Conservation (phyloP, 2,888 invertebrate genomes). For the Thecophora atra region DNA sequence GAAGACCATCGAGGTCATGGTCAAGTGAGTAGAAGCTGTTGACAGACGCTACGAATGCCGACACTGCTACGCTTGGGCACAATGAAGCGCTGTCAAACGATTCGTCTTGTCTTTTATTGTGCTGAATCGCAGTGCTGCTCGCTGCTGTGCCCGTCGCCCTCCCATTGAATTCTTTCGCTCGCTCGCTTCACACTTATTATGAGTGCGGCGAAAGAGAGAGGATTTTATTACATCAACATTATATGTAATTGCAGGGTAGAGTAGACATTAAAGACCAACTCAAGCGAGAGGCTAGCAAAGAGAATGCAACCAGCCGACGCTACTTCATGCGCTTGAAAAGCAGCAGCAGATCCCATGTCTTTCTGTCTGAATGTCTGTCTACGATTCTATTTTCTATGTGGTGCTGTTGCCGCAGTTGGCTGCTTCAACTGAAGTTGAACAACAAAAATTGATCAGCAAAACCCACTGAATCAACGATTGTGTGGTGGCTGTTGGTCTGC, state of each 20-base stretch:
- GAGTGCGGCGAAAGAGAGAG: conserved; percentile 43
- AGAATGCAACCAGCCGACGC: background rate
- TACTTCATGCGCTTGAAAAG: background rate
- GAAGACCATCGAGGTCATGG: no score
- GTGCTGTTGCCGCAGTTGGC: conserved; percentile 21
- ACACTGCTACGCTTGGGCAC: background rate
- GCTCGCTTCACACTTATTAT: no score
- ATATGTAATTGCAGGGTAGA: conserved; percentile 56
- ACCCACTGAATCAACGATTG: conserved; percentile 52
- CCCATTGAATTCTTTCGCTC: background rate
- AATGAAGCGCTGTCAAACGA: background rate
- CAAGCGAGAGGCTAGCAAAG: conserved; percentile 10
- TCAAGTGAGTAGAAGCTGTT: background rate
- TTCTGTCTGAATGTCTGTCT: background rate
- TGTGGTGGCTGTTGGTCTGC: background rate
- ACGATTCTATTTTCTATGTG: background rate
- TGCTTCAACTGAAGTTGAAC: conserved; percentile 26
- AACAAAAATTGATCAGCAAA: conserved; percentile 61
- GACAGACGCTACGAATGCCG: background rate
- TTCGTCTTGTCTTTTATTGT: background rate
- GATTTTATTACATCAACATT: conserved; percentile 61
- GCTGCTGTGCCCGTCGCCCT: background rate
- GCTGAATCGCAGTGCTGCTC: background rate
- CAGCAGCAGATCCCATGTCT: background rate
- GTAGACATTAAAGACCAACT: conserved; percentile 51